Percentiles rank a stretch among this genome's conserved stretches.
Evolutionary conservation across 2,888 invertebrate species (phyloP).

Genomic region (Escarpia spicata): DNA sequence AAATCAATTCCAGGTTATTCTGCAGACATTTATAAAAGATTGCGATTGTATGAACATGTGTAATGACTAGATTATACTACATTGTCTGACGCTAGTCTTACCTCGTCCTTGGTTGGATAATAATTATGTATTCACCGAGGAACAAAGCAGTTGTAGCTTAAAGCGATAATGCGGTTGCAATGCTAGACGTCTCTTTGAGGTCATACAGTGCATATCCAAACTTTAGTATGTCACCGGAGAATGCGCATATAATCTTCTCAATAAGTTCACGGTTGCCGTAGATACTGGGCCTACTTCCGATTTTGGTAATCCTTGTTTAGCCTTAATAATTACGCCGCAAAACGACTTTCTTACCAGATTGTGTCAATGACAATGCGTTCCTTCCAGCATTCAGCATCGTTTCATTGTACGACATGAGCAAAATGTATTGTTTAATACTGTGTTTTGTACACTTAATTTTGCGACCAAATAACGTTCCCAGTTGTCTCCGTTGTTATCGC

Average conservation of each 20-base stretch:
- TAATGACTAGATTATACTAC: background rate
- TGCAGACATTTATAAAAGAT: background rate
- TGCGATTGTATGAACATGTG: background rate
- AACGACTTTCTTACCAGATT: no score
- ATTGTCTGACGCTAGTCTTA: background rate
- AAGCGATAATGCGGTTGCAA: background rate
- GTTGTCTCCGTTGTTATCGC: no score
- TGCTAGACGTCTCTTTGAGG: background rate
- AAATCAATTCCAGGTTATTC: background rate
- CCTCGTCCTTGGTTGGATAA: background rate
- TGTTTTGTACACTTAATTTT: no score
- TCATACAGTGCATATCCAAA: background rate
- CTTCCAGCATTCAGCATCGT: no score
- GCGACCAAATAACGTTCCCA: no score
- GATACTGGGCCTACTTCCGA: background rate
- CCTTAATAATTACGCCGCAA: no score
- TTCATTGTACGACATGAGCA: no score
- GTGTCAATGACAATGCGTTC: no score
- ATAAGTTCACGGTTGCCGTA: background rate
- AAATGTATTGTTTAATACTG: no score
- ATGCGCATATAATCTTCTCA: background rate
- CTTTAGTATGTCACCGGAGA: background rate
- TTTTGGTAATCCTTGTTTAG: no score
- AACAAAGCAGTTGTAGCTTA: no score
- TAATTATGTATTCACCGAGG: background rate